A percentile compares a stretch with the other conserved stretches of the same genome.
phyloP scores from a whole-genome alignment of 92 coral and sea anemone genomes.

The Porites lobata region DNA sequence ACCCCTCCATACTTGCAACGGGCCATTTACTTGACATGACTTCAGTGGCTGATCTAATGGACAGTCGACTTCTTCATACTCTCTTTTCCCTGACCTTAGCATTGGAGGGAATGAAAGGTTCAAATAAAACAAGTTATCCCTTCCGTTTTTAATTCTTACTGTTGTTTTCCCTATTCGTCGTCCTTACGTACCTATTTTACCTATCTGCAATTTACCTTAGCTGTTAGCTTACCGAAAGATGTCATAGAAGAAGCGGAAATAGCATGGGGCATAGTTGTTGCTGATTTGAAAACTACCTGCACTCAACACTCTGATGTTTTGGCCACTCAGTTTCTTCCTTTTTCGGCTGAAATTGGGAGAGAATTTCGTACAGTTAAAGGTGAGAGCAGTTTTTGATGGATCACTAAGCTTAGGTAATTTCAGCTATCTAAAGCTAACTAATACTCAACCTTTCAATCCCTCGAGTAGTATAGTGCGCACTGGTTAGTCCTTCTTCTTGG shows the following conservation, averaged over 20 bases:
- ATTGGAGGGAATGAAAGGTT: conserved; percentile 20
- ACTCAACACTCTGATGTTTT: background rate
- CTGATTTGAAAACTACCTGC: background rate
- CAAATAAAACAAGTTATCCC: background rate
- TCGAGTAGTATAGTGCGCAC: too few relatives aligned
- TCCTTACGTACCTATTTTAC: background rate
- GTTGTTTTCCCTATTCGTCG: background rate
- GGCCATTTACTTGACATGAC: conserved; percentile 22
- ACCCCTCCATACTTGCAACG: background rate
- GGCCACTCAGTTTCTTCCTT: background rate
- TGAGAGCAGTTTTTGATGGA: background rate
- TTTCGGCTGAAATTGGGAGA: background rate
- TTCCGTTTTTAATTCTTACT: background rate
- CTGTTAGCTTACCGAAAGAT: conserved; percentile 16
- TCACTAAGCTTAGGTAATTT: background rate
- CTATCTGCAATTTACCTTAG: background rate
- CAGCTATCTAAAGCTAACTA: background rate
- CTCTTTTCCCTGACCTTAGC: conserved; percentile 28
- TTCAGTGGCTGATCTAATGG: conserved; percentile 51
- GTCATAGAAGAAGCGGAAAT: conserved; percentile 16
- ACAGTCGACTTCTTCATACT: conserved; percentile 36
- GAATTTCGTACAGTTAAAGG: background rate
- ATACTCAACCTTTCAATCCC: background rate
- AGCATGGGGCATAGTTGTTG: conserved; percentile 17
- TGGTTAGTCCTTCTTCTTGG: too few relatives aligned